These are phyloP conservation scores for Phalacrocorax brasilianus DNA, from an alignment of 2,113 vertebrate genomes.

Conservation along the genomic window DNA sequence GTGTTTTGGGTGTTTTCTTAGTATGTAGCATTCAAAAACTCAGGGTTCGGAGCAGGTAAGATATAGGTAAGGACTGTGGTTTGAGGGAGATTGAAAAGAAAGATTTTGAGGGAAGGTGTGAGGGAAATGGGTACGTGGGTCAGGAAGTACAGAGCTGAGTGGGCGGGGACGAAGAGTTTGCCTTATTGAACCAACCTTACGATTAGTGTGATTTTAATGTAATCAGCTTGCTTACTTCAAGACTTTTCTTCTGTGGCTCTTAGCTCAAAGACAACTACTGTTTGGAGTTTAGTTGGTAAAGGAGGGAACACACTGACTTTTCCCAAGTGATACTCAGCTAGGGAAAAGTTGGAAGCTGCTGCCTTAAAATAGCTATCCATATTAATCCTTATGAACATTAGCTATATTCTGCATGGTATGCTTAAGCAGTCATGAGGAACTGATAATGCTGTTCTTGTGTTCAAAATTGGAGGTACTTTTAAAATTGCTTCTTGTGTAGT, in stretches of 20 bases:
- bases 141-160: background rate
- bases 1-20: background rate
- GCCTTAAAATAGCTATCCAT: background rate
- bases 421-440: background rate
- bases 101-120: background rate
- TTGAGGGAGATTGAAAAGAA: background rate
- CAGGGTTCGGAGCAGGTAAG: background rate
- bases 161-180: background rate
- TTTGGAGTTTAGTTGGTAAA: background rate
- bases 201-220: background rate
- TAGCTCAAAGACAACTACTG: background rate
- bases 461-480: background rate
- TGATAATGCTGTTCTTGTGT: background rate
- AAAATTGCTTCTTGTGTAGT: background rate
- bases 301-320: background rate
- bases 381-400: background rate
- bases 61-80: background rate
- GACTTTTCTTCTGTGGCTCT: background rate
- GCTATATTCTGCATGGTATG: accelerated
- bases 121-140: background rate
- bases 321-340: background rate
- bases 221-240: background rate
- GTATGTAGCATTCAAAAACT: background rate
- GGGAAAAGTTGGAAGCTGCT: background rate
- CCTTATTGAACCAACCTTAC: background rate